Evolutionary conservation across 1,140 invertebrate species (phyloP).

Genomic region (Platorchestia sp.): DNA sequence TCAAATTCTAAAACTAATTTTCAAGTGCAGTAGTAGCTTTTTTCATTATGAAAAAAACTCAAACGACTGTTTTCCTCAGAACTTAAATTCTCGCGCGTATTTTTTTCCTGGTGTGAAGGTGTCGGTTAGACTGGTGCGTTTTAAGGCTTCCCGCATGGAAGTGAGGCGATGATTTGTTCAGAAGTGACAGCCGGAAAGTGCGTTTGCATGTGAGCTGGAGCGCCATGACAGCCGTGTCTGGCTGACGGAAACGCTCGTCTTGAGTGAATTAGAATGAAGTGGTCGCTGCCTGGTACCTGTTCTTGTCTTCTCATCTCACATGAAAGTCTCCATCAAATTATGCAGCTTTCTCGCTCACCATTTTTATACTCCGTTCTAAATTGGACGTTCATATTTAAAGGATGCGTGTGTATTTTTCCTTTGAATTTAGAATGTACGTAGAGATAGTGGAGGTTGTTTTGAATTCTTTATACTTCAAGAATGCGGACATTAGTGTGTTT

Average conservation of each 20-base stretch:
- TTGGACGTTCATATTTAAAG: conserved; percentile 17
- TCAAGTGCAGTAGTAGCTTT: too few relatives aligned
- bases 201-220: conserved; percentile 42
- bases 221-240: conserved; percentile 18
- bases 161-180: conserved; percentile 50
- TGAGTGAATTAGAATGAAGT: conserved; percentile 52
- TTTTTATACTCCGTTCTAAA: neutral
- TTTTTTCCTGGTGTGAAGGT: neutral
- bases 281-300: conserved; percentile 34
- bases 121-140: neutral
- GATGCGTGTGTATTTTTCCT: neutral
- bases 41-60: neutral
- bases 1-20: too few relatives aligned
- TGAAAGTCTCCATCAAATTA: conserved; percentile 38
- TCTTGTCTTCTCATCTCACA: conserved; percentile 18
- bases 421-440: neutral
- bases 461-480: neutral
- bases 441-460: neutral
- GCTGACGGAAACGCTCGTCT: conserved; percentile 22
- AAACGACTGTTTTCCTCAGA: neutral
- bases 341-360: neutral
- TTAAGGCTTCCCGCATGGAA: neutral
- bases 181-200: conserved; percentile 49
- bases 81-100: neutral
- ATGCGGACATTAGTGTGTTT: neutral